These are phyloP conservation scores for Tetramorium simillimum DNA, from an alignment of 1,140 invertebrate genomes.

Conservation along the genomic window DNA sequence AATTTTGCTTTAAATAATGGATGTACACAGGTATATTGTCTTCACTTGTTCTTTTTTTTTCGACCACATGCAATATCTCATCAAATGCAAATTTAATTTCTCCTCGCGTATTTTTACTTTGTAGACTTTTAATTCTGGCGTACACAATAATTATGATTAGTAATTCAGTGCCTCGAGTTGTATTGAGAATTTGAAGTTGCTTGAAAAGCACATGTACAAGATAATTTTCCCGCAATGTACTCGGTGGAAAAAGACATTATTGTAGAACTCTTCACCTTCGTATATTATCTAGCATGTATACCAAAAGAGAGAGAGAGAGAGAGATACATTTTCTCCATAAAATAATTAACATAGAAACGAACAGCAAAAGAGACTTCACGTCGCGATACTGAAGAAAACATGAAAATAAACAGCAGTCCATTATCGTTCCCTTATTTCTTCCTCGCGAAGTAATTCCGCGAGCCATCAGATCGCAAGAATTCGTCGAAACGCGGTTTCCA, in stretches of 20 bases:
- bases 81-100: neutral
- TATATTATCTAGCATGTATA: neutral
- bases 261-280: neutral
- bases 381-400: constrained; percentile 18
- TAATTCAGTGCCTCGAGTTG: neutral
- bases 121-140: constrained; percentile 1
- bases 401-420: constrained; percentile 43
- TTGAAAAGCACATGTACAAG: neutral
- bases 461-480: constrained; percentile 57
- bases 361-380: constrained; percentile 5
- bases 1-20: neutral
- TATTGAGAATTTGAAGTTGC: neutral
- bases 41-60: constrained; percentile 19
- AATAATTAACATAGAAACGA: constrained; percentile 50
- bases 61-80: neutral
- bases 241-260: constrained; percentile 7
- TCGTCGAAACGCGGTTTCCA: constrained; percentile 22
- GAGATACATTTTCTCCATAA: constrained; percentile 22
- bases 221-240: constrained; percentile 14
- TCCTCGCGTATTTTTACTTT: neutral
- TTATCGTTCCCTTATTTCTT: constrained; percentile 59
- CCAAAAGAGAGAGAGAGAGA: constrained; percentile 2
- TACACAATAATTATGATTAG: neutral
- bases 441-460: constrained; percentile 47
- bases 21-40: neutral